phyloP scores from a whole-genome alignment of 64 coral and sea anemone species.

The Hydrozoanthus tunicans region DNA sequence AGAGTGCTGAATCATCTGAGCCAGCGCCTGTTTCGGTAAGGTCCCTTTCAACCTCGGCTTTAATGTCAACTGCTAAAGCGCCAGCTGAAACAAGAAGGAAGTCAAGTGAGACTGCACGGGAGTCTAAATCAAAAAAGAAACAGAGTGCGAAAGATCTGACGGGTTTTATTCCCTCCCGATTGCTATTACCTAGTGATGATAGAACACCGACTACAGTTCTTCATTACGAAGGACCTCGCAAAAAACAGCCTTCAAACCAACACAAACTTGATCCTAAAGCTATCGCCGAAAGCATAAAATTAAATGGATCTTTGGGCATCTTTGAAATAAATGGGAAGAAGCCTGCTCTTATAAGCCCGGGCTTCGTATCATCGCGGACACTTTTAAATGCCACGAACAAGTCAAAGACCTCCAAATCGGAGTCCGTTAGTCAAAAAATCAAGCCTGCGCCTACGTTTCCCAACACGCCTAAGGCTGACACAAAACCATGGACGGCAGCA shows the following conservation, averaged over 20 bases:
- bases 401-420: not conserved
- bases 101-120: conserved; percentile 6
- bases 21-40: conserved; percentile 19
- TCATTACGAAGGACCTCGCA: conserved; percentile 44
- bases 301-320: not conserved
- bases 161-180: conserved; percentile 45
- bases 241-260: not conserved
- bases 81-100: conserved; percentile 36
- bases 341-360: not conserved
- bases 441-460: not conserved
- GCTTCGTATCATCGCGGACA: conserved; percentile 32
- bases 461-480: conserved; percentile 12
- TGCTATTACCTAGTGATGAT: conserved; percentile 44
- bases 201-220: conserved; percentile 34
- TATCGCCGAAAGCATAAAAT: conserved; percentile 32
- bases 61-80: conserved; percentile 25
- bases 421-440: not conserved
- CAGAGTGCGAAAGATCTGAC: conserved; percentile 14
- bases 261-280: conserved; percentile 21
- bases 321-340: conserved; percentile 12
- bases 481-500: conserved; percentile 51
- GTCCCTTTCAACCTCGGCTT: conserved; percentile 29
- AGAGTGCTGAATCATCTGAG: not conserved
- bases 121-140: conserved; percentile 39
- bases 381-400: conserved; percentile 23